These are phyloP conservation scores for Orthosia cruda DNA, from an alignment of 2,888 invertebrate genomes.

Conservation along the genomic window DNA sequence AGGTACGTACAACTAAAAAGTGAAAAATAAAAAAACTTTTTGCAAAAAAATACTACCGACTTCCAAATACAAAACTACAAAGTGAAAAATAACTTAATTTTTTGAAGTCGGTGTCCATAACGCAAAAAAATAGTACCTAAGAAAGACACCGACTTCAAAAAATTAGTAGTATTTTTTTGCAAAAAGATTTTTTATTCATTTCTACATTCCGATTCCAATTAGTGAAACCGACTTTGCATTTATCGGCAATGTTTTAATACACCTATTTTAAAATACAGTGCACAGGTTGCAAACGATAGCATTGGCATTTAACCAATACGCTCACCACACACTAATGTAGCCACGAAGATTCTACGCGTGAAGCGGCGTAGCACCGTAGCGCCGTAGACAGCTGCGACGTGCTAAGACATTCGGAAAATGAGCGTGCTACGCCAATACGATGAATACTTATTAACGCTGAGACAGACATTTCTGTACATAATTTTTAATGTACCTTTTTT, in stretches of 20 bases:
- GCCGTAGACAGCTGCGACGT: constrained; percentile 65
- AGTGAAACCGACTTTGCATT: constrained; percentile 14
- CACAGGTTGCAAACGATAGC: constrained; percentile 43
- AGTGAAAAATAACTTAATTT: no score
- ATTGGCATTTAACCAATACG: constrained; percentile 54
- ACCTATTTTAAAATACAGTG: constrained; percentile 46
- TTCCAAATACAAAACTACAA: no score
- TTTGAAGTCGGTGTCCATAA: no score
- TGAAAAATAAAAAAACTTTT: no score
- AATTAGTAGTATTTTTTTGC: no score
- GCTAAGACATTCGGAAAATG: constrained; percentile 61
- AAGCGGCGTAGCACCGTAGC: constrained; percentile 55
- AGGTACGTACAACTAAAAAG: no score
- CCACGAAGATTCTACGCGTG: constrained; percentile 64
- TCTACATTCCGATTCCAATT: not conserved
- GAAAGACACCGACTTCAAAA: no score
- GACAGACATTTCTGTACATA: constrained; percentile 1
- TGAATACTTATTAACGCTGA: constrained; percentile 26
- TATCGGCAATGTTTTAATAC: constrained; percentile 8
- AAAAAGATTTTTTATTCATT: no score
- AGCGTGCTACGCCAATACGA: constrained; percentile 41
- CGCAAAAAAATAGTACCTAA: no score
- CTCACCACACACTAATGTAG: constrained; percentile 55
- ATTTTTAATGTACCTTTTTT: constrained; percentile 7
- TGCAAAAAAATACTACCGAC: no score